Conservation (phyloP, 2,113 vertebrate genomes). For the Scatophagus argus region DNA sequence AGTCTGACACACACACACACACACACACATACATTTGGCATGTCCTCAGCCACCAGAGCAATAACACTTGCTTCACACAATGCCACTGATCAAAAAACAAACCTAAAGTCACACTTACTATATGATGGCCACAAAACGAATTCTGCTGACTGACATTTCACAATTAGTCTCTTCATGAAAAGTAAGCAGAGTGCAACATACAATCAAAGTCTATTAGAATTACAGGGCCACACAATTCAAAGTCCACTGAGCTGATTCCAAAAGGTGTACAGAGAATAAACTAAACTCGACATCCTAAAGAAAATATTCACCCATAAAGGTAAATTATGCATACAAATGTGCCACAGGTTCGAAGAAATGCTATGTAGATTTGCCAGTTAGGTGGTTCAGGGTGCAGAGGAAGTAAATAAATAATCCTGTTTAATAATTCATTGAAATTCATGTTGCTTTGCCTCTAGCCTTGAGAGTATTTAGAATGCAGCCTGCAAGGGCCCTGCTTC, state of each 20-base stretch:
- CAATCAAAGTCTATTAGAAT: constrained; percentile 58
- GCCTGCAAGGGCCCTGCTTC: constrained; percentile 72
- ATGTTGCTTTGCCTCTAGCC: constrained; percentile 83
- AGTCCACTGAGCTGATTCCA: constrained; percentile 45
- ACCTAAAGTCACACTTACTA: constrained; percentile 37
- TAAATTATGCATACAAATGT: constrained; percentile 80
- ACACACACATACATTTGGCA: constrained; percentile 28
- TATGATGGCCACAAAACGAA: constrained; percentile 41
- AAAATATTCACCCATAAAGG: constrained; percentile 70
- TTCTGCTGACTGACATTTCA: constrained; percentile 41
- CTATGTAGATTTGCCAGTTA: constrained; percentile 83
- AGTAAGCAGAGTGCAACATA: constrained; percentile 21
- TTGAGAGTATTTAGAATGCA: constrained; percentile 82
- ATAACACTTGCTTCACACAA: constrained; percentile 48
- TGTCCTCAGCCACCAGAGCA: constrained; percentile 29
- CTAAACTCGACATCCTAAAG: constrained; percentile 61
- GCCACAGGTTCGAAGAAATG: constrained; percentile 76
- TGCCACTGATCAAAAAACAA: constrained; percentile 60
- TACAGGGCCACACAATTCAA: constrained; percentile 36
- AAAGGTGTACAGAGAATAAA: constrained; percentile 48
- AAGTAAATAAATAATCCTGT: constrained; percentile 86
- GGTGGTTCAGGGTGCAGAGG: constrained; percentile 79
- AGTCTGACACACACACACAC: constrained; percentile 50
- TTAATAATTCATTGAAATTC: constrained; percentile 85
- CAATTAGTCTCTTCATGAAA: constrained; percentile 23